These are phyloP conservation scores for Ctenochaetus hawaiiensis DNA, from an alignment of 2,797 vertebrate genomes.

Conservation along the genomic window DNA sequence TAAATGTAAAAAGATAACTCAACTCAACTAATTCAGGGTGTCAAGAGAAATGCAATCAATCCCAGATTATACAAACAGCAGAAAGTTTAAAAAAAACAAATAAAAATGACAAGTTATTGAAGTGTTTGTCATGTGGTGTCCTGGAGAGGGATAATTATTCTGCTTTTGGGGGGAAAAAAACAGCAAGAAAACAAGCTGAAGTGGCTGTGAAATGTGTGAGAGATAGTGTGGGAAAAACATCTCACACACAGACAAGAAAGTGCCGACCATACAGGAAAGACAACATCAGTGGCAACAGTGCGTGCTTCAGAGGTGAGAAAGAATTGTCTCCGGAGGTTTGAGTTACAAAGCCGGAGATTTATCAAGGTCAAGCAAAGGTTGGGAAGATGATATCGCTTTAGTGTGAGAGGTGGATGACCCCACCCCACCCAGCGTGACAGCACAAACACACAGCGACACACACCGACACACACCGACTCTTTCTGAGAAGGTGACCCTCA, in stretches of 20 bases:
- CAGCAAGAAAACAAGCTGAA: constrained; percentile 29
- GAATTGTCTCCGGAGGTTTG: constrained; percentile 65
- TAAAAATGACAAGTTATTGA: constrained; percentile 33
- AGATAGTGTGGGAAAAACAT: constrained; percentile 7
- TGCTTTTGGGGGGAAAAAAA: constrained; percentile 23
- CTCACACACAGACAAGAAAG: constrained; percentile 31
- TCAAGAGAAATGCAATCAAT: constrained; percentile 30
- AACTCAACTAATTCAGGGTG: constrained; percentile 30
- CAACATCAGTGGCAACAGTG: constrained; percentile 48
- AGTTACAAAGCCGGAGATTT: constrained; percentile 71
- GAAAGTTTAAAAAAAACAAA: constrained; percentile 39
- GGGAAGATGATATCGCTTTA: constrained; percentile 71
- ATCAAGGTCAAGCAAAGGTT: constrained; percentile 76
- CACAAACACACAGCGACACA: constrained; percentile 24
- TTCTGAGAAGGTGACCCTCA: constrained; percentile 41
- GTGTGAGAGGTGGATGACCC: constrained; percentile 62
- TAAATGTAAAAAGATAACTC: constrained; percentile 29
- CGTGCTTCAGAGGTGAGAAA: constrained; percentile 62
- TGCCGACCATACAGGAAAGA: constrained; percentile 64
- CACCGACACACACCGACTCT: constrained; percentile 24
- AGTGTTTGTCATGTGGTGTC: constrained; percentile 41
- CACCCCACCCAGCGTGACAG: constrained; percentile 31
- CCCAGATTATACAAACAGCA: constrained; percentile 23
- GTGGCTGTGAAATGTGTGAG: constrained; percentile 14
- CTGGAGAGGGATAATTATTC: constrained; percentile 31